These are phyloP conservation scores for Clamator glandarius DNA, from an alignment of 2,797 vertebrate genomes.

Conservation along the genomic window DNA sequence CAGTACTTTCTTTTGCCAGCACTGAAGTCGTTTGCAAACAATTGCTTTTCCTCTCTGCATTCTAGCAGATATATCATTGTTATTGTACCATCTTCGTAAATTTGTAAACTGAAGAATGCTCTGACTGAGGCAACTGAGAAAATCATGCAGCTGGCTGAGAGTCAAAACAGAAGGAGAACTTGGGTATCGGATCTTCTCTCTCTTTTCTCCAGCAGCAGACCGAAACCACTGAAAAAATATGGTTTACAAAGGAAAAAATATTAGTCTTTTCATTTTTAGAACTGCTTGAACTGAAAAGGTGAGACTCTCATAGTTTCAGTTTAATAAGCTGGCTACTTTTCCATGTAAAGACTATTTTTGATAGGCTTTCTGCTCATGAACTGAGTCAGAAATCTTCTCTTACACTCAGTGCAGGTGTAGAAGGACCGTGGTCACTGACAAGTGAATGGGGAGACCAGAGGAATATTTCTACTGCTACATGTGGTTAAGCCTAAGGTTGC, in stretches of 20 bases:
- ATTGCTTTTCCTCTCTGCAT: neutral
- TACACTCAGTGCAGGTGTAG: neutral
- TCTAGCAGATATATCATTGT: neutral
- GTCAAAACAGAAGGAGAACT: neutral
- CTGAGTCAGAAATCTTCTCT: neutral
- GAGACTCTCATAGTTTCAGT: neutral
- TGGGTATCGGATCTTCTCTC: neutral
- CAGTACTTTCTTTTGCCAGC: neutral
- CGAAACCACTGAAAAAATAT: neutral
- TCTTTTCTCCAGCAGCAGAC: neutral
- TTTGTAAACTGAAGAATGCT: slow-evolving; percentile 38
- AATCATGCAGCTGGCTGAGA: neutral
- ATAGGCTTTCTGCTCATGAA: neutral
- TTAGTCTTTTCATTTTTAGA: neutral
- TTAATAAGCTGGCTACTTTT: neutral
- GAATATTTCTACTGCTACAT: neutral
- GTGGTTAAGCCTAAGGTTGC: neutral
- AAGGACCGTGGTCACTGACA: neutral
- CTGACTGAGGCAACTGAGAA: neutral
- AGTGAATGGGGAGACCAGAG: accelerated
- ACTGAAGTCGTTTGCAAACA: neutral
- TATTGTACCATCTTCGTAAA: neutral
- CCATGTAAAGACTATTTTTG: neutral
- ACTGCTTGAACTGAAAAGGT: neutral
- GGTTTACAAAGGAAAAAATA: neutral